Evolutionary conservation across 2,888 invertebrate genomes (phyloP), one percentile per base, ranked within the genome.

Genomic region (Epirrhoe tristata): DNA sequence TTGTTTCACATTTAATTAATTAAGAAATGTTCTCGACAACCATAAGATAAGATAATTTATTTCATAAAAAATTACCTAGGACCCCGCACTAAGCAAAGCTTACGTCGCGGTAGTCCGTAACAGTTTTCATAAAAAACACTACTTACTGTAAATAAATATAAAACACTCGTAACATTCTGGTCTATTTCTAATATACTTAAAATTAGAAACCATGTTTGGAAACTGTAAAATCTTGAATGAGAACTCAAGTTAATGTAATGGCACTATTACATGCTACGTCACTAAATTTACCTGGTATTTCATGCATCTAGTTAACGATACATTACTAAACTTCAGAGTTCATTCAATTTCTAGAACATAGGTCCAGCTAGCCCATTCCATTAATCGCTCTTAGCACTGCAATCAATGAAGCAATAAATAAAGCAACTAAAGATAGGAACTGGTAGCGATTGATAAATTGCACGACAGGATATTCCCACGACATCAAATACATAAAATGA

Each of bases 381-480:
- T 56, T 68, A 66, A 66, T 63, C 48, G 66, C 54, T 63, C 56
- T 52, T 52, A 39, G 36, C 48, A 57, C 39, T 46, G 51, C 51
- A 58, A 64, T 64, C 53, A 61, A 53, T 46, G 55, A 58, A 16
- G 57, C 57, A 68, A 61, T 68, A 56, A 67, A 64, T 58, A 55
- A 64, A 48, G 48, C 43, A 43, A 55, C 24, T 51, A 16, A 32
- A 53, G 52, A 58, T 62, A 59, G 36, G 12, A 63, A 59, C 63
- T 59, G 52, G 56, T 53, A 63, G 36, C n/a, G 52, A 59, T 63
- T 63, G 63, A 60, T 63, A 57, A 63, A 67, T 60, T 36, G 63
- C 63, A 59, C 52, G 59, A 63, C 60, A 63, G 63, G 63, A 63
- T 63, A 64, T 64, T 68, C 67, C 64, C 67, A 68, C 64, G 57